These are phyloP conservation scores for Tragelaphus imberbis DNA, from an alignment of 2,113 vertebrate genomes.

Conservation along the genomic window DNA sequence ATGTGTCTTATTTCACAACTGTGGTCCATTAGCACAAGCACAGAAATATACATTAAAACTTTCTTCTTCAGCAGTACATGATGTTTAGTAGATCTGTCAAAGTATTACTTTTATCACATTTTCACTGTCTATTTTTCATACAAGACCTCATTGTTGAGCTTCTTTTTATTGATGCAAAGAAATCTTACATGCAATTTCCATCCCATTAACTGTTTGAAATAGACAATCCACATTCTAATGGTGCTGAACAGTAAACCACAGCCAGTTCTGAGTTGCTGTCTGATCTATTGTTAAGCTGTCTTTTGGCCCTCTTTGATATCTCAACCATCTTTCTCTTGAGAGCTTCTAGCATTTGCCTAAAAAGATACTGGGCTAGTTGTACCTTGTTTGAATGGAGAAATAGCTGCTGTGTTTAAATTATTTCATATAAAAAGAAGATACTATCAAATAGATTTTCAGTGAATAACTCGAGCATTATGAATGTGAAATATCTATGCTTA, in stretches of 20 bases:
- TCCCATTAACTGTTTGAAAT: constrained; percentile 57
- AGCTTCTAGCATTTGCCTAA: constrained; percentile 25
- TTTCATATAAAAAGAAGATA: background rate
- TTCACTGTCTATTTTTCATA: constrained; percentile 41
- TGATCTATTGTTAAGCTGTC: constrained; percentile 42
- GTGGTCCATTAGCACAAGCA: constrained; percentile 22
- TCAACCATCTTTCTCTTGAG: constrained; percentile 21
- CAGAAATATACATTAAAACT: constrained; percentile 52
- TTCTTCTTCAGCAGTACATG: constrained; percentile 8
- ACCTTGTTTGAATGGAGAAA: background rate
- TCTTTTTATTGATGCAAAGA: constrained; percentile 63
- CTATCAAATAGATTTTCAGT: background rate
- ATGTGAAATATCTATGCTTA: background rate
- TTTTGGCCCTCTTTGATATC: constrained; percentile 40
- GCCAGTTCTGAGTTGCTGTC: constrained; percentile 16
- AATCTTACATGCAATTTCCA: constrained; percentile 60
- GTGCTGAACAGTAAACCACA: constrained; percentile 26
- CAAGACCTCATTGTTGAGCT: constrained; percentile 45
- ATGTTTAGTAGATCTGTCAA: constrained; percentile 61
- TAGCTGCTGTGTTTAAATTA: background rate
- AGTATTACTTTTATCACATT: constrained; percentile 64
- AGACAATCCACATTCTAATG: constrained; percentile 60
- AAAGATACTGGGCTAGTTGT: background rate
- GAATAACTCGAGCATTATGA: background rate
- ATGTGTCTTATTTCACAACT: constrained; percentile 40